Base-by-base conservation (phyloP, 2,113 vertebrate genomes). In the Sorex araneus region DNA sequence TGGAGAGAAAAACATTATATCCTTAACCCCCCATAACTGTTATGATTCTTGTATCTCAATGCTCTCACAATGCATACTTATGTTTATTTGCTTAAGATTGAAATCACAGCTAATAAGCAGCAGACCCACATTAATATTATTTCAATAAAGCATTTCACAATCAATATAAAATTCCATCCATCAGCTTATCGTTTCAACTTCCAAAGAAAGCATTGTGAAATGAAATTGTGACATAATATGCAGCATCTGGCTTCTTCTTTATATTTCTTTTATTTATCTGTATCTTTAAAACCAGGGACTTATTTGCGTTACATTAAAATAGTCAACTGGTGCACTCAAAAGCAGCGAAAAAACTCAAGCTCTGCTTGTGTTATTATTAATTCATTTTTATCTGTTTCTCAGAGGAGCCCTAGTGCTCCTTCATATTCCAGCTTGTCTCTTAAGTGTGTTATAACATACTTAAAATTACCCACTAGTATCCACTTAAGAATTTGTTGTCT, bases 401-500 rank as follows among this genome's bases (percentile, higher is more conserved):
- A 92, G 30, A 45, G 57, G 73, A 83, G 21, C 18, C 28, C 88
- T 45, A 69, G 0, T 21, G 30, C 4, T 34, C 0, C 23, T 89
- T 94, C 21, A 25, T 25, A 89, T 66, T 23, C 23, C 19, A 66
- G 16, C 3, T 3, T 83, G 8, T 93, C 50, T 90, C 19, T 54
- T 86, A 79, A 66, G 21, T 45, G 88, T 50, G 4, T 34, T 70
- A 64, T 32, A 5, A 67, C 19, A n/a, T 54, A 47, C 2, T 30
- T 73, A 87, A 21, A 74, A 88, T 74, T 92, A 88, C 25, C 69
- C n/a, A 70, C 43, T 27, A 32, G 30, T 60, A 27, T 9, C 2
- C 74, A 81, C 9, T 50, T 84, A 84, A 75, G 30, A 85, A 91
- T 66, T 67, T 19, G 5, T 47, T 50, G 13, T 85, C 66, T 95